Percentiles rank a stretch among this genome's conserved stretches.
These are phyloP conservation scores for Sceloporus tristichus DNA, from an alignment of 2,113 vertebrate genomes.

Conservation along the genomic window DNA sequence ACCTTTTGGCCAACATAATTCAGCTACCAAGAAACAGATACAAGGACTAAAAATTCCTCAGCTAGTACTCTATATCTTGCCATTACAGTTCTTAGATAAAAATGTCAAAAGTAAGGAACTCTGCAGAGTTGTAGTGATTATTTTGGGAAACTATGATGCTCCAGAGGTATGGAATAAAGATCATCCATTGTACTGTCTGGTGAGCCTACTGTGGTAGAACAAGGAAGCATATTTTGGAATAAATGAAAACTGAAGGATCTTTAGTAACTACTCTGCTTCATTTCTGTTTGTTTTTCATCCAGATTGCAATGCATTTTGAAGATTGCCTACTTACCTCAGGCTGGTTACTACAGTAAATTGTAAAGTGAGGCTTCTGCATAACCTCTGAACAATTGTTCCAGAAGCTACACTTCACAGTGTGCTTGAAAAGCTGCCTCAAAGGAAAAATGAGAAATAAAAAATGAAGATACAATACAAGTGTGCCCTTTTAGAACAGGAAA, in stretches of 20 bases:
- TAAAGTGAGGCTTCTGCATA: neutral
- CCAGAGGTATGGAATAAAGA: conserved; percentile 10
- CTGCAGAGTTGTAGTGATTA: neutral
- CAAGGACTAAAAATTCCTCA: conserved; percentile 13
- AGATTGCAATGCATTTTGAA: neutral
- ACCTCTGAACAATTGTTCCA: neutral
- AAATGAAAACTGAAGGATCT: neutral
- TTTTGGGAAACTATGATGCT: neutral
- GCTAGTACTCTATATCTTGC: conserved; percentile 1
- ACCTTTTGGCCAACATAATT: neutral
- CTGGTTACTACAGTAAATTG: neutral
- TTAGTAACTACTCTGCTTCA: neutral
- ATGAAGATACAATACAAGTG: neutral
- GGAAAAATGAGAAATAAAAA: neutral
- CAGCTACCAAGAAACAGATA: neutral
- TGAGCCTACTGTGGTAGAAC: neutral
- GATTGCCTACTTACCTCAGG: neutral
- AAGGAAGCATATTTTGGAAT: neutral
- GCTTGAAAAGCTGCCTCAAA: neutral
- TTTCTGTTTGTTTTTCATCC: neutral
- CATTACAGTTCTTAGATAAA: conserved; percentile 15
- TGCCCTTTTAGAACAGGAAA: neutral
- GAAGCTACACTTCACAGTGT: neutral
- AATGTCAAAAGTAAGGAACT: conserved; percentile 13
- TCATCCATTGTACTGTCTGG: neutral